These are phyloP conservation scores for Cricetomys ansorgei DNA, from an alignment of 2,113 vertebrate genomes.

Conservation along the genomic window DNA sequence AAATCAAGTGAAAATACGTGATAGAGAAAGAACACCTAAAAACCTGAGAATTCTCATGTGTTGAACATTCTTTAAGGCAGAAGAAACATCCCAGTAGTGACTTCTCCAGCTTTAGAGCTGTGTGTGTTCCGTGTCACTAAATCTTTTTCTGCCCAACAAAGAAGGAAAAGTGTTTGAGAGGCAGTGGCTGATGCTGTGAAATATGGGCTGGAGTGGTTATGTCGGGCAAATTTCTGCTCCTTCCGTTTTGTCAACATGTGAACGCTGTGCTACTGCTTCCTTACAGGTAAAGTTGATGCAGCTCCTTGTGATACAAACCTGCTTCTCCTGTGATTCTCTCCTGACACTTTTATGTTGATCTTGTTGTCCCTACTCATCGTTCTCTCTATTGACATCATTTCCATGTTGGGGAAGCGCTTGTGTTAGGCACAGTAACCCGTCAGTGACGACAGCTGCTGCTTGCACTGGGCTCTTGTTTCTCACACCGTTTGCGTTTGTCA, in stretches of 20 bases:
- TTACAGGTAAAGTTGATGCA: slow-evolving; percentile 7
- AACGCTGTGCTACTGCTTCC: neutral
- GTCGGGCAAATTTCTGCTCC: neutral
- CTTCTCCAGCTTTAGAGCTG: neutral
- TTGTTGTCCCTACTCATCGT: neutral
- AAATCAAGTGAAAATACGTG: neutral
- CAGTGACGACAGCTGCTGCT: neutral
- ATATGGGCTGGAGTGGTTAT: neutral
- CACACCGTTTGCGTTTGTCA: neutral
- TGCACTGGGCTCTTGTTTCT: neutral
- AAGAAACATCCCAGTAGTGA: neutral
- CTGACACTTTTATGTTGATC: neutral
- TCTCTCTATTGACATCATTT: neutral
- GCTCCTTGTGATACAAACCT: neutral
- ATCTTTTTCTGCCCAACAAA: neutral
- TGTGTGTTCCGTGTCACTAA: neutral
- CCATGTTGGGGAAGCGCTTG: neutral
- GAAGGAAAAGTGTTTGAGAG: neutral
- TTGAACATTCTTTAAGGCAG: neutral
- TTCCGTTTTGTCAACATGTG: neutral
- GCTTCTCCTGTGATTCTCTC: slow-evolving; percentile 14
- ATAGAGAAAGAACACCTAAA: neutral
- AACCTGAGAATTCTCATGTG: neutral
- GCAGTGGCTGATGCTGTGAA: neutral
- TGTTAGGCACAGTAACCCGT: neutral